Evolutionary conservation across 1,140 invertebrate species (phyloP).

Genomic region (Drosophila triauraria): DNA sequence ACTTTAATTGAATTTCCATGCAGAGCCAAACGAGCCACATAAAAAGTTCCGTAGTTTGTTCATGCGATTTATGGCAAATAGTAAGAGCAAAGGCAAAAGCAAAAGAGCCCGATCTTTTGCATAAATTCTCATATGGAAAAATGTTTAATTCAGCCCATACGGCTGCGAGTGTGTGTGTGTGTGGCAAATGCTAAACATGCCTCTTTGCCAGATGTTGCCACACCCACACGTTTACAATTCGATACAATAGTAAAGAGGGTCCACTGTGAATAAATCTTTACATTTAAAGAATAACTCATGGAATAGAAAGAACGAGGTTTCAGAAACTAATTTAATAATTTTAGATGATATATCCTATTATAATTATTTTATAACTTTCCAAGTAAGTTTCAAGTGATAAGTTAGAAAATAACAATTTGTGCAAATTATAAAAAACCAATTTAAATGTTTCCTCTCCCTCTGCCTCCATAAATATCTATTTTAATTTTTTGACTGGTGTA

Average conservation of each 20-base stretch:
- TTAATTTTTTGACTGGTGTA: no score
- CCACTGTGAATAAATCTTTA: background rate
- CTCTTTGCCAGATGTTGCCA: slow-evolving; percentile 50
- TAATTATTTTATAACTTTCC: no score
- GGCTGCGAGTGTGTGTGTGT: slow-evolving; percentile 2
- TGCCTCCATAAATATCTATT: no score
- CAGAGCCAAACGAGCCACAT: slow-evolving; percentile 54
- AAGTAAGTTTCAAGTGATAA: no score
- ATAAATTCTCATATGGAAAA: slow-evolving; percentile 67
- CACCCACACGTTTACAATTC: slow-evolving; percentile 7
- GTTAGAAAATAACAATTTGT: background rate
- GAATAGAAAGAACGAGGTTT: rapidly evolving
- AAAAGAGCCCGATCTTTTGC: slow-evolving; percentile 51
- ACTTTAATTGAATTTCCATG: slow-evolving; percentile 84
- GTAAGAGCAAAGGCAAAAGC: slow-evolving; percentile 10
- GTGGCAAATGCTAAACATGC: slow-evolving; percentile 67
- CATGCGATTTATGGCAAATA: slow-evolving; percentile 64
- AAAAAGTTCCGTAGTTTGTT: slow-evolving; percentile 51
- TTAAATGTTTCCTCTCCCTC: no score
- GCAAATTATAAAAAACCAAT: background rate
- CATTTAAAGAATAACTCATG: background rate
- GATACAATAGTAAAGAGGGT: slow-evolving; percentile 3
- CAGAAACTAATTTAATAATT: background rate
- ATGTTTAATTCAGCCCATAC: slow-evolving; percentile 65
- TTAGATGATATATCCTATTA: no score